phyloP scores from a whole-genome alignment of 2,797 vertebrate genomes.

The Periophthalmus magnuspinnatus region DNA sequence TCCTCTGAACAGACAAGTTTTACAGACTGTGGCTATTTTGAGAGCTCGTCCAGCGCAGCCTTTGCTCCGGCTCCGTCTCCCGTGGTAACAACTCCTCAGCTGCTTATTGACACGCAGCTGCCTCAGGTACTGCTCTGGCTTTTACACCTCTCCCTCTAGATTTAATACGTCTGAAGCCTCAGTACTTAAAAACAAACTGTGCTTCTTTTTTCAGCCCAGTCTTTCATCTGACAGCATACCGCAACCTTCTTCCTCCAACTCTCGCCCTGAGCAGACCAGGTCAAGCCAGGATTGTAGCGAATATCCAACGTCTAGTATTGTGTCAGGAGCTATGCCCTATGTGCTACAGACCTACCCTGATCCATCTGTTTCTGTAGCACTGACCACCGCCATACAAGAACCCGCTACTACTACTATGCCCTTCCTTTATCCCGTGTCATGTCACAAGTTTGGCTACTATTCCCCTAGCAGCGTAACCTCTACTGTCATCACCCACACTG shows the following conservation, averaged over 20 bases:
- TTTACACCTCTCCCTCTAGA: neutral
- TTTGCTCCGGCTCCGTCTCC: conserved; percentile 55
- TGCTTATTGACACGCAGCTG: conserved; percentile 63
- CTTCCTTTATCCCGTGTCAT: conserved; percentile 66
- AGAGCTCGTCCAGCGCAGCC: conserved; percentile 51
- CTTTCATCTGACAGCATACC: conserved; percentile 57
- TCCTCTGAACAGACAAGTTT: conserved; percentile 65
- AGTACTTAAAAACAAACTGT: neutral
- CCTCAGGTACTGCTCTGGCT: conserved; percentile 65
- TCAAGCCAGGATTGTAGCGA: conserved; percentile 70
- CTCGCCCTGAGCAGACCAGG: conserved; percentile 53
- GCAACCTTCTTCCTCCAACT: conserved; percentile 55
- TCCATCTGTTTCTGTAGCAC: conserved; percentile 34
- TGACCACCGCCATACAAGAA: conserved; percentile 40
- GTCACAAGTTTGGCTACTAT: conserved; percentile 76
- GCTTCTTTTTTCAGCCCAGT: conserved; percentile 57
- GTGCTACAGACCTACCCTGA: conserved; percentile 57
- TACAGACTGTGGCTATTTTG: conserved; percentile 72
- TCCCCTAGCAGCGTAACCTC: conserved; percentile 48
- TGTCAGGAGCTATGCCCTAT: conserved; percentile 49
- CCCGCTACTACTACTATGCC: conserved; percentile 54
- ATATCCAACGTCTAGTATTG: conserved; percentile 64
- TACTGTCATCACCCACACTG: conserved; percentile 71
- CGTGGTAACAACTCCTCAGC: conserved; percentile 50
- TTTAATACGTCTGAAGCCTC: neutral